phyloP scores from a whole-genome alignment of 1,140 invertebrate species.

The Acarapis woodi region DNA sequence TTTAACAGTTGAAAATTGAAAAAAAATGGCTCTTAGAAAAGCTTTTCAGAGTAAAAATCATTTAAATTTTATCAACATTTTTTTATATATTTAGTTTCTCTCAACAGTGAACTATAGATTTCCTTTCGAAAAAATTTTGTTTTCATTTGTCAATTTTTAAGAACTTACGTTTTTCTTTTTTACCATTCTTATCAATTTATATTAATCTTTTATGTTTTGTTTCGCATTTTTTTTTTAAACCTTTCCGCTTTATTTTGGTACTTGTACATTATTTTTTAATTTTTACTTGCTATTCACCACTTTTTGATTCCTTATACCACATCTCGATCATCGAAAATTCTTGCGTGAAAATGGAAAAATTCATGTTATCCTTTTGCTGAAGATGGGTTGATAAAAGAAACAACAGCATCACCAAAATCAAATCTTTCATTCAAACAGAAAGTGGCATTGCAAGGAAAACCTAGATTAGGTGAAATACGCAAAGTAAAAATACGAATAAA shows the following conservation, averaged over 20 bases:
- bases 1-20: too few relatives aligned
- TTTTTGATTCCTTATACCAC: neutral
- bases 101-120: too few relatives aligned
- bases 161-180: too few relatives aligned
- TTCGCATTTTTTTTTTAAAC: neutral
- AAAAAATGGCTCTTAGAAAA: too few relatives aligned
- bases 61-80: too few relatives aligned
- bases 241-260: neutral
- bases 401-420: slow-evolving; percentile 1
- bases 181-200: too few relatives aligned
- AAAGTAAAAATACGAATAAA: slow-evolving; percentile 61
- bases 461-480: slow-evolving; percentile 51
- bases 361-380: too few relatives aligned
- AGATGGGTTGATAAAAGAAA: neutral
- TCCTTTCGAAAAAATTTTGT: too few relatives aligned
- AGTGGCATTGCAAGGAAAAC: slow-evolving; percentile 63
- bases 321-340: neutral
- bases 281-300: neutral
- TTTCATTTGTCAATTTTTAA: too few relatives aligned
- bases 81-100: too few relatives aligned
- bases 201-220: too few relatives aligned
- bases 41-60: too few relatives aligned
- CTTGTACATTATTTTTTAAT: neutral
- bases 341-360: neutral
- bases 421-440: slow-evolving; percentile 1